Base-by-base conservation (phyloP, 1,140 invertebrate genomes). In the Drosophila chauvacae region DNA sequence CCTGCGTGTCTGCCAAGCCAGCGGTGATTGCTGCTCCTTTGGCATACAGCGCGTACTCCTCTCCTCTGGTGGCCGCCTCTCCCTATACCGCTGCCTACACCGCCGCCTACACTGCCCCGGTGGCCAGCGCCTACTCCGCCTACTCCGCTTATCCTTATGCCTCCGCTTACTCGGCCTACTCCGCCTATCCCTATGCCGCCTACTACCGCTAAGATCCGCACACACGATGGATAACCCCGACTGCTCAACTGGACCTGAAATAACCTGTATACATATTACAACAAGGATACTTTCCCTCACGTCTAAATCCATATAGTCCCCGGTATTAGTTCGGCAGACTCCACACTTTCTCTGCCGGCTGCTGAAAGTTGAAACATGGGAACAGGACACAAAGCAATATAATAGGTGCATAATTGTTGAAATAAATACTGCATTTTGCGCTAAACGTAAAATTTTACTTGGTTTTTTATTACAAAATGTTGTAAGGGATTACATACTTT, bases 31-130 rank as follows among this genome's bases (percentile, higher is more conserved):
- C 91, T 9, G 58, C 88, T 11, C 82, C 90, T 1, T 48, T 88
- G 55, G 85, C 93, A 16, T 94, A 94, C 75, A 94, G 93, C 64
- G 92, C 93, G 23, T 94, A 94, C 81, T 88, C 92, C 20, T 79
- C 93, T 20, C 91, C 92, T 16, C 59, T 76, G 37, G 71, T 88
- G 61, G 80, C 71, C 9, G 91, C 88, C 48, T 63, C 81, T n/a
- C 80, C 91, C 20, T 91, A 92, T 79, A 77, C 87, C 7, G 86
- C 90, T 63, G 90, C 90, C 28, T 91, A 91, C 69, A 87, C 88
- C 48, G 55, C 84, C 30, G 85, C 90, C 42, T 90, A 91, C 71
- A 81, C 85, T n/a, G 91, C 91, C 2, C 74, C 74, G 14, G 74
- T 77, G 48, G 85, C 86, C 58, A 45, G 81, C 20, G 85, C 91